Base-by-base conservation (phyloP, 2,113 vertebrate genomes). In the Trogon melanurus region DNA sequence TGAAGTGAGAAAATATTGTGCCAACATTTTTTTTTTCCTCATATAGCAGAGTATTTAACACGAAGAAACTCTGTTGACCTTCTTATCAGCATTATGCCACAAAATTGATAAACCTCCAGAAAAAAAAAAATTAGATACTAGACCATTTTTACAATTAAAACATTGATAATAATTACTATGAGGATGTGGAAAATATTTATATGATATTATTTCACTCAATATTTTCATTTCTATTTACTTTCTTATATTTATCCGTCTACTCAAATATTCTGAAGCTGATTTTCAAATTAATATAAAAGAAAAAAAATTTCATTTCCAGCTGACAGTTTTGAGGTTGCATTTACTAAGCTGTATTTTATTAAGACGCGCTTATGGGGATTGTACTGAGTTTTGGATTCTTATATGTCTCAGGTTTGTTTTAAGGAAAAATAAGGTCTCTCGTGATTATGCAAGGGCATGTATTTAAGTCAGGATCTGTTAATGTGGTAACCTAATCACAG, bases 371-470 rank as follows among this genome's bases (percentile, higher is more conserved):
- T 76, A 67, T 50, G 23, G 36, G 15, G 22, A 30, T 53, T 65
- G 5, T 22, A 36, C 6, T 47, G 29, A 51, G 4, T 22, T 69
- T 27, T 71, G 10, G 22, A 26, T 71, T 85, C 9, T 58, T 53
- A 41, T 26, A 48, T 4, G 27, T 10, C 5, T 27, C 3, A 64
- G 6, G 21, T 34, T 75, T 81, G 2, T 53, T 89, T 74, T 45
- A 54, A 66, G 30, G 38, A 72, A 58, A 50, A 62, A 62, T 15
- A 72, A 41, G 22, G 6, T 4, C 73, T 41, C 5, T 5, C 21
- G 2, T 72, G 45, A 91, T 51, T 57, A 65, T 53, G 32, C 0
- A 0, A 9, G 6, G 12, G 45, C 5, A 7, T 10, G 6, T 27
- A 50, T 72, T 79, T 11, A 34, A 13, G 8, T 38, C 22, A 56